phyloP scores from a whole-genome alignment of 1,140 invertebrate species.

The Diprion similis region DNA sequence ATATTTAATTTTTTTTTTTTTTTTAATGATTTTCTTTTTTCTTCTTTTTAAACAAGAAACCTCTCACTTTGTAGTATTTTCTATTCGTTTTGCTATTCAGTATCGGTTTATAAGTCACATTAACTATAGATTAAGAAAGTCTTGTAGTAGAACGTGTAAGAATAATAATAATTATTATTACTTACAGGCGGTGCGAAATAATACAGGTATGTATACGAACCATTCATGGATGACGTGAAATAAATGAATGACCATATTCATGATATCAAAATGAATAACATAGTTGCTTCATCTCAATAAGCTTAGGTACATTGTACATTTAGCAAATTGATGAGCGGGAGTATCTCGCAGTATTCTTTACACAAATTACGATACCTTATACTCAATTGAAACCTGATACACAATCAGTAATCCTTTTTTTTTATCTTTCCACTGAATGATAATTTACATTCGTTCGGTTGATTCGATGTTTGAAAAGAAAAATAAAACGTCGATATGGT shows the following conservation, averaged over 20 bases:
- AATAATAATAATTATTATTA: not conserved
- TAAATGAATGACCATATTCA: not conserved
- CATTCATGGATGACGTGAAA: not conserved
- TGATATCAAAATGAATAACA: not conserved
- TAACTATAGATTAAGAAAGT: not conserved
- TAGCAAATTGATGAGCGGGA: not conserved
- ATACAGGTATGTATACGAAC: not conserved
- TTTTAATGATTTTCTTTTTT: not conserved
- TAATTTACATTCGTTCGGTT: not conserved
- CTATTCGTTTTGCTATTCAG: not conserved
- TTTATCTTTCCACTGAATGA: not conserved
- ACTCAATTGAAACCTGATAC: not conserved
- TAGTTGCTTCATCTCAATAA: too few relatives aligned
- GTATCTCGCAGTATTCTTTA: too few relatives aligned
- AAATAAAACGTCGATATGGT: not conserved
- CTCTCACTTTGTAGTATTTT: not conserved
- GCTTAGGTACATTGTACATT: too few relatives aligned
- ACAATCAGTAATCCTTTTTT: not conserved
- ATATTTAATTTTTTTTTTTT: conserved; percentile 20
- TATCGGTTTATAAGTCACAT: not conserved
- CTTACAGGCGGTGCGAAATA: not conserved
- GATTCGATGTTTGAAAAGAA: not conserved
- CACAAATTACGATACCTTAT: too few relatives aligned
- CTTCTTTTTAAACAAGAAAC: not conserved
- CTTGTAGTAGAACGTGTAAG: not conserved